These are phyloP conservation scores for Ooceraea biroi DNA, from an alignment of 1,140 invertebrate genomes.

Conservation along the genomic window DNA sequence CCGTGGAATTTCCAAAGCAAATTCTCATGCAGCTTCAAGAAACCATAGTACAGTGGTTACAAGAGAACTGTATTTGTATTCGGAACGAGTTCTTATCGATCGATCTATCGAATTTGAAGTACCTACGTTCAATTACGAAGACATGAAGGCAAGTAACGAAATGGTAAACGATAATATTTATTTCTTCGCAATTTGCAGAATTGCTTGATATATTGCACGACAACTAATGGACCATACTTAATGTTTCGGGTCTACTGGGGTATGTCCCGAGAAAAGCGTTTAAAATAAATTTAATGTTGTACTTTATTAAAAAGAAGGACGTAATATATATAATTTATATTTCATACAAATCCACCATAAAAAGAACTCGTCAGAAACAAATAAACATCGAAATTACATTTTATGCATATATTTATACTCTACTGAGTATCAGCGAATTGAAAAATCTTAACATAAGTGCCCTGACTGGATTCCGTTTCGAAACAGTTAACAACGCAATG, in stretches of 20 bases:
- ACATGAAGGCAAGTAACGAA: neutral
- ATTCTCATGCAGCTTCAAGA: constrained; percentile 40
- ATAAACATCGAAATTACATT: no score
- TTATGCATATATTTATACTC: no score
- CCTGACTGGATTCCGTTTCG: neutral
- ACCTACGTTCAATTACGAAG: neutral
- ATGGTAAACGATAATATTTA: neutral
- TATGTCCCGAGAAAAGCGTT: no score
- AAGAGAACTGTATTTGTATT: neutral
- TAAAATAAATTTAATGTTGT: no score
- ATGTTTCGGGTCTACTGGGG: no score
- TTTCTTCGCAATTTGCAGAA: neutral
- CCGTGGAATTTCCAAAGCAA: constrained; percentile 43
- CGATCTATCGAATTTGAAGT: neutral
- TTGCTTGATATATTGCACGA: neutral
- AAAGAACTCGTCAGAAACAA: no score
- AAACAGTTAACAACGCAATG: constrained; percentile 34
- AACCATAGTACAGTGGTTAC: neutral
- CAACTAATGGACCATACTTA: neutral
- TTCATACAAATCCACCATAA: no score
- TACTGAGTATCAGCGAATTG: no score
- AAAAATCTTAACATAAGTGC: no score
- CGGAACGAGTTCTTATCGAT: neutral
- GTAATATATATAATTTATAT: no score
- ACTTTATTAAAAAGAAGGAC: no score